Evolutionary conservation across 2,888 invertebrate species (phyloP).

Genomic region (Linnaemya tessellans): DNA sequence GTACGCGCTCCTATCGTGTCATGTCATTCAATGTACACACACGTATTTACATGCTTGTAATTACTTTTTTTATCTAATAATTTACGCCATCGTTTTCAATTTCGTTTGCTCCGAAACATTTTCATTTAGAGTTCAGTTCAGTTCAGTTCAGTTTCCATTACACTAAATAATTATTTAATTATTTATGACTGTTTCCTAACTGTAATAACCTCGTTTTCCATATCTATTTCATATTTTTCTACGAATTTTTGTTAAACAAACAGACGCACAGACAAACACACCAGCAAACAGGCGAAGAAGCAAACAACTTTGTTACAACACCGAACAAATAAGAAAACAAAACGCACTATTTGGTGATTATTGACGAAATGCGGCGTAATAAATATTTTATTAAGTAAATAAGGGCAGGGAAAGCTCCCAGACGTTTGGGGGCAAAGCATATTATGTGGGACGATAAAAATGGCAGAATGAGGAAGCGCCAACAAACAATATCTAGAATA

Average conservation of each 20-base stretch:
- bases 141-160: slow-evolving; percentile 24
- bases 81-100: slow-evolving; percentile 30
- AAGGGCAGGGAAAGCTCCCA: not conserved
- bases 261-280: not conserved
- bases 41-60: slow-evolving; percentile 37
- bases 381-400: slow-evolving; percentile 69
- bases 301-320: slow-evolving; percentile 52
- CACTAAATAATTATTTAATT: slow-evolving; percentile 54
- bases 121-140: slow-evolving; percentile 3
- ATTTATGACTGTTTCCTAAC: slow-evolving; percentile 64
- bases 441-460: not conserved
- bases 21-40: slow-evolving; percentile 6
- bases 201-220: slow-evolving; percentile 70
- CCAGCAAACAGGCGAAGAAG: slow-evolving; percentile 13
- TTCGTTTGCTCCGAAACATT: slow-evolving; percentile 23
- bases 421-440: not conserved
- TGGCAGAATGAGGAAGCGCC: not conserved
- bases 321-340: slow-evolving; percentile 51
- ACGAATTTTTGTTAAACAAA: slow-evolving; percentile 19
- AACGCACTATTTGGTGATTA: slow-evolving; percentile 81
- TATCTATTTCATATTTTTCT: not conserved
- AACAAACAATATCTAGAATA: too few species aligned
- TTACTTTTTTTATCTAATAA: slow-evolving; percentile 61
- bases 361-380: slow-evolving; percentile 78
- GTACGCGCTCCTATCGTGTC: not conserved